phyloP scores from a whole-genome alignment of 2,797 vertebrate genomes.

The Anolis apletophallus region DNA sequence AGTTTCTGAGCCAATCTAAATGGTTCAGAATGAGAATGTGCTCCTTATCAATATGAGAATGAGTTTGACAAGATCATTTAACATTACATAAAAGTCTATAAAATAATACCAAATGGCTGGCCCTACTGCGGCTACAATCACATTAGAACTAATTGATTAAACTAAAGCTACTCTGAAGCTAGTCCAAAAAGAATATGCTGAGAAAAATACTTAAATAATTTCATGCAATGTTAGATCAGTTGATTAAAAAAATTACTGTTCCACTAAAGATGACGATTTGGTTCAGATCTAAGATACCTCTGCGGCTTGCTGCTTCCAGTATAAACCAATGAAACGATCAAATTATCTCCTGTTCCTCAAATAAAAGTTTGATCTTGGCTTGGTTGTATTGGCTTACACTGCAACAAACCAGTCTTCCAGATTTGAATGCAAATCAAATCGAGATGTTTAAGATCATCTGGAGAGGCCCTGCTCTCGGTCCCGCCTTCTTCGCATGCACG shows the following conservation, averaged over 20 bases:
- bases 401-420: background rate
- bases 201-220: background rate
- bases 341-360: background rate
- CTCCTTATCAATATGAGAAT: background rate
- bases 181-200: slow-evolving; percentile 13
- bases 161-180: slow-evolving; percentile 16
- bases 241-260: background rate
- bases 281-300: background rate
- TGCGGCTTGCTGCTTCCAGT: background rate
- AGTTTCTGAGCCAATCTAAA: slow-evolving; percentile 27
- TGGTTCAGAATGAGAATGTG: background rate
- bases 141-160: slow-evolving; percentile 7
- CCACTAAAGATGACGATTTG: background rate
- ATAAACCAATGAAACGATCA: background rate
- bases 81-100: background rate
- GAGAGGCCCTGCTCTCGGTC: no score
- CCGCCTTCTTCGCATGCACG: no score
- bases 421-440: background rate
- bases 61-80: slow-evolving; percentile 26
- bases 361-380: background rate
- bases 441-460: no score
- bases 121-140: background rate
- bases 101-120: background rate
- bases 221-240: background rate
- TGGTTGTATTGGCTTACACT: background rate